Evolutionary conservation across 2,113 vertebrate genomes (phyloP).

Genomic region (Syngnathus typhle): DNA sequence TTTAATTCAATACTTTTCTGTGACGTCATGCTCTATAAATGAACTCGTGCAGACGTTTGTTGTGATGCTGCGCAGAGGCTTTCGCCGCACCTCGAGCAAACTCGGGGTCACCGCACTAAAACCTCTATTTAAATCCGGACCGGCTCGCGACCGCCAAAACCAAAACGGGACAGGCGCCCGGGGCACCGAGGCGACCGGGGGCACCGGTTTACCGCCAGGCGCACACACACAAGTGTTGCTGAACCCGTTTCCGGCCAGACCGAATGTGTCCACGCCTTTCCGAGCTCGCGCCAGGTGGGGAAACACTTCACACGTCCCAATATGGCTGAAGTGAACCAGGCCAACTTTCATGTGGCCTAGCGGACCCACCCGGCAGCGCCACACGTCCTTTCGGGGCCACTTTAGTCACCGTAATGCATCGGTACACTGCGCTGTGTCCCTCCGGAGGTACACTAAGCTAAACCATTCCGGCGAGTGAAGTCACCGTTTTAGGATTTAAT

Average conservation of each 20-base stretch:
- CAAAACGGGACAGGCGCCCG: constrained; percentile 16
- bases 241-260: constrained; percentile 50
- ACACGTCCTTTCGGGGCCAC: constrained; percentile 19
- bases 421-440: constrained; percentile 20
- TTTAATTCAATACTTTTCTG: background rate
- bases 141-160: constrained; percentile 34
- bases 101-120: constrained; percentile 52
- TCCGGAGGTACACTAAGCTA: constrained; percentile 67
- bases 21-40: constrained; percentile 63
- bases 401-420: constrained; percentile 32
- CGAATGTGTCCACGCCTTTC: constrained; percentile 45
- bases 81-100: constrained; percentile 62
- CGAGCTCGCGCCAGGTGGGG: constrained; percentile 40
- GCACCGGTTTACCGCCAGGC: constrained; percentile 30
- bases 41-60: constrained; percentile 26
- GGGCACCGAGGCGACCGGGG: background rate
- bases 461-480: constrained; percentile 65
- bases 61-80: constrained; percentile 59
- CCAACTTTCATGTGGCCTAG: constrained; percentile 40
- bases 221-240: constrained; percentile 9
- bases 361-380: constrained; percentile 9
- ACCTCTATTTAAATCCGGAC: constrained; percentile 55
- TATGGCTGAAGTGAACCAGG: constrained; percentile 41
- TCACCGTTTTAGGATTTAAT: constrained; percentile 68
- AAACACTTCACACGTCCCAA: constrained; percentile 40